A percentile compares a stretch with the other conserved stretches of the same genome.
Evolutionary conservation across 1,140 invertebrate species (phyloP).

Genomic region (Rhyacophila brunnea): DNA sequence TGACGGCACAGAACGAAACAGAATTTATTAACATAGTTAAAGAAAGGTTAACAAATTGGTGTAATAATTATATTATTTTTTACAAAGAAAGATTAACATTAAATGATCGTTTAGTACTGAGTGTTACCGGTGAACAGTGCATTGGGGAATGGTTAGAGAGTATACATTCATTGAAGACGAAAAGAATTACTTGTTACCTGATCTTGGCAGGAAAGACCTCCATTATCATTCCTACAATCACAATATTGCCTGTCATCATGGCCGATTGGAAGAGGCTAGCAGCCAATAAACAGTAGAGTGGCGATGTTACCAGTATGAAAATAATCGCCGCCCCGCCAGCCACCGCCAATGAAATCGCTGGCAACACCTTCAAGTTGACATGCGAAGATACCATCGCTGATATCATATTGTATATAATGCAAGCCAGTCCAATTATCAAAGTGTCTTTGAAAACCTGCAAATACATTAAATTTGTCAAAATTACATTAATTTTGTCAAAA

Average conservation of each 20-base stretch:
- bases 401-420: constrained; percentile 47
- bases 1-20: too few relatives aligned
- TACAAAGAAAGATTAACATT: too few relatives aligned
- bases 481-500: too few relatives aligned
- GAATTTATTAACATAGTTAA: too few relatives aligned
- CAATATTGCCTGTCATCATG: constrained; percentile 58
- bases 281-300: constrained; percentile 52
- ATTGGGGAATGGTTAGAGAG: too few relatives aligned
- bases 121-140: too few relatives aligned
- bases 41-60: too few relatives aligned
- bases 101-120: too few relatives aligned
- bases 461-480: too few relatives aligned
- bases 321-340: constrained; percentile 48
- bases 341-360: constrained; percentile 50
- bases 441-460: constrained; percentile 51
- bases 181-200: constrained; percentile 35
- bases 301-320: constrained; percentile 54
- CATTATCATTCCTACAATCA: constrained; percentile 55
- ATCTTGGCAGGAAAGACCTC: constrained; percentile 58
- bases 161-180: too few relatives aligned
- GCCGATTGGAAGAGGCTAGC: constrained; percentile 56
- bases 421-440: constrained; percentile 49
- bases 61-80: too few relatives aligned
- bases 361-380: constrained; percentile 35
- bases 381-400: constrained; percentile 44